Percentiles rank a stretch among this genome's conserved stretches.
These are phyloP conservation scores for Muntiacus muntjak DNA, from an alignment of 2,113 vertebrate species.

Conservation along the genomic window DNA sequence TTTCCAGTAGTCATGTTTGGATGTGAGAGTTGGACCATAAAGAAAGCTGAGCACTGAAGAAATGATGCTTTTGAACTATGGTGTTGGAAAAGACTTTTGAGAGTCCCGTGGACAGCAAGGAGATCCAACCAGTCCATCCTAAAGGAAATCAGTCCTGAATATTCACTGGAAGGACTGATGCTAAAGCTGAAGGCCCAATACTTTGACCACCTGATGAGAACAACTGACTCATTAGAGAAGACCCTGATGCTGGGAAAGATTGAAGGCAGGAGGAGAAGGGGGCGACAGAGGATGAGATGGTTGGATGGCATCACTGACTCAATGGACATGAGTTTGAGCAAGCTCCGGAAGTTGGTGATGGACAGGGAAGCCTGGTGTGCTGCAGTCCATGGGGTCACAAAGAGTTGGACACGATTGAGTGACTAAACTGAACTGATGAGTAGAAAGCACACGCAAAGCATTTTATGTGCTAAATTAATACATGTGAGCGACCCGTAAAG, in stretches of 20 bases:
- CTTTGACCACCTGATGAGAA: not conserved
- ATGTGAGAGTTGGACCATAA: not conserved
- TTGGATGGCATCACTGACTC: not conserved
- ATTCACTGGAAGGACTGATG: not conserved
- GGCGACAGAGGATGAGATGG: not conserved
- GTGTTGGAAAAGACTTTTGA: not conserved
- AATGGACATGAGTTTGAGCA: not conserved
- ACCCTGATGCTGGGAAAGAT: not conserved
- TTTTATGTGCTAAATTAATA: too few species aligned
- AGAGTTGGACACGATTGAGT: not conserved
- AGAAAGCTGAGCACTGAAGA: not conserved
- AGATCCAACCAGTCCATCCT: not conserved
- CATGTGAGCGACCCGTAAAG: rapidly evolving
- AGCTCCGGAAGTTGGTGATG: not conserved
- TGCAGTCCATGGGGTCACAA: not conserved
- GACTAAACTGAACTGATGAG: not conserved
- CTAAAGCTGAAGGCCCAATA: not conserved
- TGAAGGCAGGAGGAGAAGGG: not conserved
- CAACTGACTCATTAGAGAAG: not conserved
- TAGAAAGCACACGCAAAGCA: not conserved
- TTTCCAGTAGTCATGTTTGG: not conserved
- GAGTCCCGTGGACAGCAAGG: not conserved
- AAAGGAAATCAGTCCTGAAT: not conserved
- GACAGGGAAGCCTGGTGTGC: not conserved
- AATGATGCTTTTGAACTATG: not conserved